Conservation (phyloP, 2,888 invertebrate species). For the Epistrophella euchroma region DNA sequence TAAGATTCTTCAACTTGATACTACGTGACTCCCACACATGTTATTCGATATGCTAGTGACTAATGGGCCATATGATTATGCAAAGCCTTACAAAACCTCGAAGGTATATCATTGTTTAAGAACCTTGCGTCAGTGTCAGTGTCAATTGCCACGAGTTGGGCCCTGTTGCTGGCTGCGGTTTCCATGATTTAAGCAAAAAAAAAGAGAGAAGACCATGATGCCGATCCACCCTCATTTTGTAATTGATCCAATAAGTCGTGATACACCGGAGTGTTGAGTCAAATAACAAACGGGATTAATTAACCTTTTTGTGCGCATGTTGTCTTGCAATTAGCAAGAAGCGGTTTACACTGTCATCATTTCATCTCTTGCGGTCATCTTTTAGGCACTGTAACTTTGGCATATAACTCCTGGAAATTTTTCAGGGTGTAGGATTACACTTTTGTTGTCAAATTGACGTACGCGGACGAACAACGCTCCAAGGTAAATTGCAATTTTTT, state of each 20-base stretch:
- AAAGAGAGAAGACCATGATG: slow-evolving; percentile 7
- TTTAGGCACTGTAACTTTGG: background rate
- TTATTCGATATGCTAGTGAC: slow-evolving; percentile 52
- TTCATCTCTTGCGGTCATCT: slow-evolving; percentile 65
- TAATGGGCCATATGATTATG: slow-evolving; percentile 70
- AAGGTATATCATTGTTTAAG: slow-evolving; percentile 8
- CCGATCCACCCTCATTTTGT: slow-evolving; percentile 71
- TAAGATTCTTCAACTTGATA: slow-evolving; percentile 16
- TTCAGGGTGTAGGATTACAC: slow-evolving; percentile 52
- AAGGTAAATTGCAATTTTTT: slow-evolving; percentile 2
- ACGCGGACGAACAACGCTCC: slow-evolving; percentile 4
- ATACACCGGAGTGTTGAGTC: slow-evolving; percentile 22
- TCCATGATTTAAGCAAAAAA: background rate
- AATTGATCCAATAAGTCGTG: slow-evolving; percentile 46
- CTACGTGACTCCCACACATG: slow-evolving; percentile 59
- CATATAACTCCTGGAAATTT: slow-evolving; percentile 23
- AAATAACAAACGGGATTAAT: slow-evolving; percentile 66
- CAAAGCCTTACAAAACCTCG: slow-evolving; percentile 64
- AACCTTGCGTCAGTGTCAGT: slow-evolving; percentile 15
- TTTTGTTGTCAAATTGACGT: slow-evolving; percentile 40
- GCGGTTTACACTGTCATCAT: slow-evolving; percentile 54
- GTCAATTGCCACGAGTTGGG: slow-evolving; percentile 46
- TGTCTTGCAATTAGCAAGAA: slow-evolving; percentile 69
- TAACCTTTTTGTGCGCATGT: slow-evolving; percentile 64
- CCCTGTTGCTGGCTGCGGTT: slow-evolving; percentile 56